Percentiles rank a stretch among this genome's conserved stretches.
Evolutionary conservation across 2,888 invertebrate genomes (phyloP).

Genomic region (Kryphioiulus occultus): DNA sequence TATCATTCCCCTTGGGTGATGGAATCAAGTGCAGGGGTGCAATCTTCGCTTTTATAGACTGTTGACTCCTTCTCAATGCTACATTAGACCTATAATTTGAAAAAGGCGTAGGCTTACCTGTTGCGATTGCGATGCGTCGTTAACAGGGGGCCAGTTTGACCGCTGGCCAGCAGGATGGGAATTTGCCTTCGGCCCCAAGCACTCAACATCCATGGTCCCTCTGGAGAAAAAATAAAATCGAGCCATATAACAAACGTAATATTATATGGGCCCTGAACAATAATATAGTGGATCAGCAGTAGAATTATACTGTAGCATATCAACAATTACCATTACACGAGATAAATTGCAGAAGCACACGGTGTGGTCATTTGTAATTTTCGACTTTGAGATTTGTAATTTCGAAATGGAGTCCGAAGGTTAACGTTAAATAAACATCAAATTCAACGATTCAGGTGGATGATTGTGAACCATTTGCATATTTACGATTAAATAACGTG

Average conservation of each 20-base stretch:
- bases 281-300: too few species aligned
- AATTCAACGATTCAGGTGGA: too few species aligned
- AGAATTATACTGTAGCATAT: too few species aligned
- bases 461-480: too few species aligned
- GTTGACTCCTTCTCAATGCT: slow-evolving; percentile 7
- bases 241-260: neutral
- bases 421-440: too few species aligned
- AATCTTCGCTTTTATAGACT: slow-evolving; percentile 27
- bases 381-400: too few species aligned
- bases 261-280: too few species aligned
- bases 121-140: slow-evolving; percentile 21
- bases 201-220: neutral
- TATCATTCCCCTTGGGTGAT: slow-evolving; percentile 17
- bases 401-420: too few species aligned
- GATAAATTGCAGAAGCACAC: too few species aligned
- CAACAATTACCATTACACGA: too few species aligned
- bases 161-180: slow-evolving; percentile 3
- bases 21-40: slow-evolving; percentile 30
- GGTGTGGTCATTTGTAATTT: too few species aligned
- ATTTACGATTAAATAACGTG: too few species aligned
- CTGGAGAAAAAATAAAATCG: neutral
- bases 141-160: neutral
- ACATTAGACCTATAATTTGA: slow-evolving; percentile 32
- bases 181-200: slow-evolving; percentile 24
- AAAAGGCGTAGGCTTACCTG: slow-evolving; percentile 36